Evolutionary conservation across 2,113 vertebrate species (phyloP), one percentile per base, ranked within the genome.

Genomic region (Python bivittatus): DNA sequence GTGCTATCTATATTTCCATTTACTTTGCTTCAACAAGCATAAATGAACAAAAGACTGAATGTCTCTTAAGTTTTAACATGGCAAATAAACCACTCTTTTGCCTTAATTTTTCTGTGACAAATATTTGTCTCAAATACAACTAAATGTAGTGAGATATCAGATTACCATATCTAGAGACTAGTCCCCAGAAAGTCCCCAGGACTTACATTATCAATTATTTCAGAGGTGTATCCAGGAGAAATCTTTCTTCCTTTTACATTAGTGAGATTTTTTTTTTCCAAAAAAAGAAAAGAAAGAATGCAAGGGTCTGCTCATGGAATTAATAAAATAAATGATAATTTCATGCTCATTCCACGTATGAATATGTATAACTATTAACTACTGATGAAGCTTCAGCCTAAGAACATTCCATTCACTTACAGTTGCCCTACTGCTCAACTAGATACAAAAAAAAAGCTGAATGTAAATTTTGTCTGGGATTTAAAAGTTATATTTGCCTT

Each of bases 211-310:
- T 79, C 33, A 79, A 6, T 48, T 48, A 48, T 48, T 48, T 48
- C 48, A 17, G 33, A 48, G 27, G 12, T 15, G 27, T 58, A 48
- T n/a, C 7, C 27, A 27, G 15, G 44, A 91, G 1, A 20, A 58
- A 91, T 44, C 3, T 48, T 48, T 42, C 27, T 44, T 84, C 23
- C 15, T 57, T 84, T 84, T 15, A 54, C 13, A 44, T 57, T 58
- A n/a, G 79, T 84, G 25, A 5, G 44, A 44, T 91, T 61, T 94
- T 91, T 93, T 72, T 57, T 2, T 3, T 57, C 90, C 87, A 94
- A 93, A 0, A 42, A 56, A 56, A 2, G 33, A 79, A 38, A 72
- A 72, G 68, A 13, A 72, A 33, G 54, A 90, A 94, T 15, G 1
- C 88, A 84, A 68, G 22, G 27, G 48, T 29, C 54, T 79, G 7